These are phyloP conservation scores for Pissodes strobi DNA, from an alignment of 1,140 invertebrate genomes.

Conservation along the genomic window DNA sequence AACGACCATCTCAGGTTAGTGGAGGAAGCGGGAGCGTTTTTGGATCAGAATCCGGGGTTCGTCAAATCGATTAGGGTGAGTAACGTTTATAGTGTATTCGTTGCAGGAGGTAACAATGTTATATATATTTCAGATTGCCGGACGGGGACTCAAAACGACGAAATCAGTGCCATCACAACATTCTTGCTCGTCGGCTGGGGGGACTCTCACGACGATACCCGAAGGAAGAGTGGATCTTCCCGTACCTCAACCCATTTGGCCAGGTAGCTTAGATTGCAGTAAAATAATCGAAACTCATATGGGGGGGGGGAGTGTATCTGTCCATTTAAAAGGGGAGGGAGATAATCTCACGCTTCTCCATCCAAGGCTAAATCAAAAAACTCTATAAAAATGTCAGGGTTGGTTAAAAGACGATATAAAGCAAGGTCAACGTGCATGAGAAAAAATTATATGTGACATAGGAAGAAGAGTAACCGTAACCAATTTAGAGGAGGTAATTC, in stretches of 20 bases:
- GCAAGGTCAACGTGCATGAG: too few relatives aligned
- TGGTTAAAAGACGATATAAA: too few relatives aligned
- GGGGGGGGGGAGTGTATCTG: constrained; percentile 20
- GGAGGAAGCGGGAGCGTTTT: constrained; percentile 40
- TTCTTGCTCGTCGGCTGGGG: constrained; percentile 43
- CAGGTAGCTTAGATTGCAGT: neutral
- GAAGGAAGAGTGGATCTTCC: constrained; percentile 52
- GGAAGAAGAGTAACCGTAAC: too few relatives aligned
- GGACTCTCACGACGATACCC: constrained; percentile 52
- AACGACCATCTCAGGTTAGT: constrained; percentile 39
- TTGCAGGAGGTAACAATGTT: neutral
- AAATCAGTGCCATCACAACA: constrained; percentile 42
- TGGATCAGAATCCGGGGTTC: constrained; percentile 52
- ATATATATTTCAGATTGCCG: constrained; percentile 20
- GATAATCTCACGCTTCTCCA: too few relatives aligned
- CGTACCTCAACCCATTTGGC: constrained; percentile 54
- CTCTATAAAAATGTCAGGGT: too few relatives aligned
- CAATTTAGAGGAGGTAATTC: too few relatives aligned
- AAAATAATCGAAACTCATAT: neutral
- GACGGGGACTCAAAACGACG: constrained; percentile 19
- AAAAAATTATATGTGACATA: too few relatives aligned
- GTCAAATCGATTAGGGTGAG: constrained; percentile 48
- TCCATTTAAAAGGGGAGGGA: constrained; percentile 12
- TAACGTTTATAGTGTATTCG: too few relatives aligned
- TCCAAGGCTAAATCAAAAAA: too few relatives aligned